A percentile compares a stretch with the other conserved stretches of the same genome.
Evolutionary conservation across 2,797 vertebrate genomes (phyloP).

Genomic region (Emydoidea blandingii): DNA sequence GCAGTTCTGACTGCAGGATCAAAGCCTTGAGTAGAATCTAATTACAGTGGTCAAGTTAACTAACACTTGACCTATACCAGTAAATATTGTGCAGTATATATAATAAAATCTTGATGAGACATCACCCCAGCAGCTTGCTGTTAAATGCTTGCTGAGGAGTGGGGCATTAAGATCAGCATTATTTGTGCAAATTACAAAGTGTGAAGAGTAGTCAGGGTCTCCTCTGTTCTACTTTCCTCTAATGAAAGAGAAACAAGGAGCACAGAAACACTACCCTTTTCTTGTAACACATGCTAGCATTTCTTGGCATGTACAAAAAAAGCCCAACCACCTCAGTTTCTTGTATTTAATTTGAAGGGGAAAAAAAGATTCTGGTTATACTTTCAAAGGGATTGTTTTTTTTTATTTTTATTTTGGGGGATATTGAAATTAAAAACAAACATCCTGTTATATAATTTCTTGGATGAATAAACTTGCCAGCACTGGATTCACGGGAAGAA

Average conservation of each 20-base stretch:
- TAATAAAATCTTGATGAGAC: background rate
- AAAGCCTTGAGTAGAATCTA: background rate
- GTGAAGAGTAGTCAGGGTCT: background rate
- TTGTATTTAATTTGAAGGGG: background rate
- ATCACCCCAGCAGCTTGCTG: background rate
- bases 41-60: background rate
- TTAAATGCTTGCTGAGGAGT: background rate
- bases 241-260: background rate
- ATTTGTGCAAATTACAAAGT: background rate
- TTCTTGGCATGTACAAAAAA: background rate
- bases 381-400: background rate
- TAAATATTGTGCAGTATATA: background rate
- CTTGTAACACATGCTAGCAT: background rate
- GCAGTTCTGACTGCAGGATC: background rate
- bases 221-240: slow-evolving; percentile 2
- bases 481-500: background rate
- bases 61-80: background rate
- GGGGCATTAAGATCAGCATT: background rate
- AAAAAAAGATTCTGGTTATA: background rate
- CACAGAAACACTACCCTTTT: background rate
- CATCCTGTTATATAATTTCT: background rate
- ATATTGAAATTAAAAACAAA: background rate
- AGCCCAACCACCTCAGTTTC: background rate
- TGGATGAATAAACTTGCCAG: background rate
- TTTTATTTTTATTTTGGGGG: background rate